Evolutionary conservation across 2,888 invertebrate genomes (phyloP).

Genomic region (Atherix ibis): DNA sequence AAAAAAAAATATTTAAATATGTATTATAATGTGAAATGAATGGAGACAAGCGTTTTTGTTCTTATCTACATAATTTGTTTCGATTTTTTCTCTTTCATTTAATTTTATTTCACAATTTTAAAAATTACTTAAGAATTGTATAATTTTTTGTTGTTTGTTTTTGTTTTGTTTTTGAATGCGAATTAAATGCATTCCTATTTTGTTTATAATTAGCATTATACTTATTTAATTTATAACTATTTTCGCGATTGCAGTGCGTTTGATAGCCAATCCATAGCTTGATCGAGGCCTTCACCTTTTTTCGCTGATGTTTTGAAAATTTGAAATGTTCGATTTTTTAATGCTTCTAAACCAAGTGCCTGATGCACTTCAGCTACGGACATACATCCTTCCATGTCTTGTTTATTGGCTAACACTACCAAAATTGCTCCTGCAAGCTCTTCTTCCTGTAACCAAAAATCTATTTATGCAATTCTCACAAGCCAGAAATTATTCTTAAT

Average conservation of each 20-base stretch:
- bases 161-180: no score
- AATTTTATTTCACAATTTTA: no score
- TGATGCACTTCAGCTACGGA: slow-evolving; percentile 94
- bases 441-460: slow-evolving; percentile 57
- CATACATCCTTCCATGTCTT: slow-evolving; percentile 96
- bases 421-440: slow-evolving; percentile 90
- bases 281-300: slow-evolving; percentile 94
- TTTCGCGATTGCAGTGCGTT: slow-evolving; percentile 80
- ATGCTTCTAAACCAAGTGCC: slow-evolving; percentile 82
- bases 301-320: slow-evolving; percentile 99
- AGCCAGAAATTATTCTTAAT: slow-evolving; percentile 10
- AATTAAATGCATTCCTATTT: slow-evolving; percentile 2
- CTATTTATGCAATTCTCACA: not conserved
- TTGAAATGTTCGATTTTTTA: slow-evolving; percentile 88
- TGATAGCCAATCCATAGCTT: slow-evolving; percentile 98
- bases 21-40: no score
- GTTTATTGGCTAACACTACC: slow-evolving; percentile 96
- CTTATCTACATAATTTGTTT: no score
- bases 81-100: no score
- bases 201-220: slow-evolving; percentile 2
- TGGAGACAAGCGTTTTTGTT: no score
- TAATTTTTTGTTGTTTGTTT: no score
- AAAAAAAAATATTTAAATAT: no score
- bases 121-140: slow-evolving; percentile 5
- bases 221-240: slow-evolving; percentile 35